Percentiles rank a stretch among this genome's conserved stretches.
Evolutionary conservation across 53 echinoderm and acorn worm species (phyloP).

Genomic region (Antedon mediterranea): DNA sequence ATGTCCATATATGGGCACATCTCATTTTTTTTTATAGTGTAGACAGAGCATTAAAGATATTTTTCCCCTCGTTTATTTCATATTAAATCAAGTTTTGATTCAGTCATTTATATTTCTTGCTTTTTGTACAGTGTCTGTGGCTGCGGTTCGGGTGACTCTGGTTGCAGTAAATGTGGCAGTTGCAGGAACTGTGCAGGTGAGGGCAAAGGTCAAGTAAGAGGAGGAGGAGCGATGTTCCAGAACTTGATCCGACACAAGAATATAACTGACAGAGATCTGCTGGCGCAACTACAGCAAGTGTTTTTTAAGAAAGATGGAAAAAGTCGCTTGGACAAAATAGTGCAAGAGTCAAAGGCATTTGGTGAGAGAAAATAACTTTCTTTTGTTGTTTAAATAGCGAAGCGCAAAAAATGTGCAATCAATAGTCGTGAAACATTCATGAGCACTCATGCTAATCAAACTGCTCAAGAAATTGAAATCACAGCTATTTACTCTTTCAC

Average conservation of each 20-base stretch:
- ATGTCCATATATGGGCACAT: no score
- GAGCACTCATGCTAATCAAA: no score
- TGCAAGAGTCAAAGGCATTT: neutral
- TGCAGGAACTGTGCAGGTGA: constrained; percentile 74
- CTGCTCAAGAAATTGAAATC: no score
- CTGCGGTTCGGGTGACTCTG: constrained; percentile 80
- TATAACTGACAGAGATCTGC: constrained; percentile 36
- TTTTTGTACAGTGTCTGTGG: constrained; percentile 63
- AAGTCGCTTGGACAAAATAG: constrained; percentile 11
- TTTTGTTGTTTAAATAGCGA: no score
- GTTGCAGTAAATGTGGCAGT: constrained; percentile 73
- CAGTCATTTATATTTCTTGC: no score
- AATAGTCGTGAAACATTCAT: no score
- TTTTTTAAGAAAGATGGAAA: constrained; percentile 50
- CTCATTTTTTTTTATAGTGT: no score
- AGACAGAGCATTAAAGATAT: no score
- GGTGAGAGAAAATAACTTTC: neutral
- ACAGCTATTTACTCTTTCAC: no score
- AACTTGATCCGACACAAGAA: constrained; percentile 37
- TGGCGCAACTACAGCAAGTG: constrained; percentile 54
- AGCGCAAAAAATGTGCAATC: no score
- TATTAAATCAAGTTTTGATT: no score
- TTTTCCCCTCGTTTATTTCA: no score
- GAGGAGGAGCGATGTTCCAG: constrained; percentile 17
- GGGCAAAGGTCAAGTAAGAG: constrained; percentile 14